These are phyloP conservation scores for Stigmatopora nigra DNA, from an alignment of 2,113 vertebrate genomes.

Conservation along the genomic window DNA sequence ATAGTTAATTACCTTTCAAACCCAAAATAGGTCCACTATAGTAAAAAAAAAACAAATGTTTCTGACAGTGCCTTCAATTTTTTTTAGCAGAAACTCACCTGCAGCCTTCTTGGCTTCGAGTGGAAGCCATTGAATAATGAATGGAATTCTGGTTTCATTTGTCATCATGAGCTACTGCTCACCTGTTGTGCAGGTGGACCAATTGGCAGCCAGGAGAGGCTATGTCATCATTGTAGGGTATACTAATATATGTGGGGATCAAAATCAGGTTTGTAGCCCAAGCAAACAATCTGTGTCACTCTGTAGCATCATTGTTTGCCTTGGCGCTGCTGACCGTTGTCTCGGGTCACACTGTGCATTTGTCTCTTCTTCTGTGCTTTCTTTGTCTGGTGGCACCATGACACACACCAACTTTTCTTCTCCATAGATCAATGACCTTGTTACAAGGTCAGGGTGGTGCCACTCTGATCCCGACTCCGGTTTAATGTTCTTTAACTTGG, in stretches of 20 bases:
- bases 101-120: not conserved
- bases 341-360: constrained; percentile 4
- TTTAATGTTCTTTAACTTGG: not conserved
- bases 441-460: constrained; percentile 3
- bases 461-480: constrained; percentile 1
- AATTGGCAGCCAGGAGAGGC: constrained; percentile 14
- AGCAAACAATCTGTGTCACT: constrained; percentile 6
- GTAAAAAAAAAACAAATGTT: not conserved
- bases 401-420: constrained; percentile 1
- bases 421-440: constrained; percentile 3
- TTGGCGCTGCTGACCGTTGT: not conserved
- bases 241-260: not conserved
- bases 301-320: constrained; percentile 2
- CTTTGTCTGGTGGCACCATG: not conserved
- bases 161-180: constrained; percentile 9
- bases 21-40: not conserved
- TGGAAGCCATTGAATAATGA: constrained; percentile 28
- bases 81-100: constrained; percentile 3
- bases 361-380: constrained; percentile 3
- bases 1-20: not conserved
- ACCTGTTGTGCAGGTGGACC: constrained; percentile 29
- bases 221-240: not conserved
- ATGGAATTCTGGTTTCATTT: constrained; percentile 19
- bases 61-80: not conserved
- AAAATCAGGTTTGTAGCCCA: not conserved